Conservation (phyloP, 2,113 vertebrate genomes). For the Hepsetus odoe region DNA sequence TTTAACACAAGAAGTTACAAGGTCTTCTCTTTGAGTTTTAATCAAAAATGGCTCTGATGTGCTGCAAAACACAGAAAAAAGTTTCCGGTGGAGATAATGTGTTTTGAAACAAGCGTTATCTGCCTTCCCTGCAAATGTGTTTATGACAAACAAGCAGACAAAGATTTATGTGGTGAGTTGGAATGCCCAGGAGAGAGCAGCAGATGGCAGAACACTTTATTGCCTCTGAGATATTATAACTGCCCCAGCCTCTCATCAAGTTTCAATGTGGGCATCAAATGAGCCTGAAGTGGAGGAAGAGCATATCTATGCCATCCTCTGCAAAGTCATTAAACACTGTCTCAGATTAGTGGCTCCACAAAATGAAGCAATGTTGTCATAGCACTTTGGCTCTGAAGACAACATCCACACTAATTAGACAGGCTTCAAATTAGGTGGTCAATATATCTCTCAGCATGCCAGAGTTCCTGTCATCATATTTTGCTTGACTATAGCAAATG, state of each 20-base stretch:
- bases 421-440: conserved; percentile 21
- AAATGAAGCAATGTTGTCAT: conserved; percentile 16
- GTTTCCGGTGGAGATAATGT: not conserved
- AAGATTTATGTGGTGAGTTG: conserved; percentile 30
- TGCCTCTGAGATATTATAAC: conserved; percentile 41
- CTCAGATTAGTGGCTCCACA: conserved; percentile 4
- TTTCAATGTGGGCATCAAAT: conserved; percentile 41
- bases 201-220: conserved; percentile 51
- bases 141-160: conserved; percentile 28
- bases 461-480: not conserved
- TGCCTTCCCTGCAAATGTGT: not conserved
- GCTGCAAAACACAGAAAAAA: conserved; percentile 1
- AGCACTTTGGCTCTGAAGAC: not conserved
- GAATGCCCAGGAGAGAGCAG: conserved; percentile 21
- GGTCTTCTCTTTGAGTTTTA: conserved; percentile 5
- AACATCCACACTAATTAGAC: conserved; percentile 1
- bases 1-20: conserved; percentile 30
- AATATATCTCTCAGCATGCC: not conserved
- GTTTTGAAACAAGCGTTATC: conserved; percentile 1
- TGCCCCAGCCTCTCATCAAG: conserved; percentile 43
- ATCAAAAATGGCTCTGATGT: conserved; percentile 33
- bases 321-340: conserved; percentile 17
- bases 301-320: conserved; percentile 22
- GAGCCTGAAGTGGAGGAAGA: conserved; percentile 23
- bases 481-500: conserved; percentile 10